A percentile compares a stretch with the other conserved stretches of the same genome.
phyloP scores from a whole-genome alignment of 2,113 vertebrate species.

The Istiophorus platypterus region DNA sequence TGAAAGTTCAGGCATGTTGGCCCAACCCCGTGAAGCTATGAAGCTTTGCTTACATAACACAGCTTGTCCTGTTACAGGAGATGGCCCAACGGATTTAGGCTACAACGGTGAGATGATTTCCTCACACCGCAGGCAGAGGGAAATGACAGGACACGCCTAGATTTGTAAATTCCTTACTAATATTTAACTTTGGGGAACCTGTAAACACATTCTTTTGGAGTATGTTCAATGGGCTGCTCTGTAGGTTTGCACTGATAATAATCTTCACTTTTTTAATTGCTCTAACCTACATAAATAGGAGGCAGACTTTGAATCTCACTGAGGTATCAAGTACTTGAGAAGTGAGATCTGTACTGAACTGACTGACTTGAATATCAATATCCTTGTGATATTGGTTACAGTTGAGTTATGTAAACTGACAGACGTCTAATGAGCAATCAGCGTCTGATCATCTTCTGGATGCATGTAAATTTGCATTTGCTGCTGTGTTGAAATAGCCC shows the following conservation, averaged over 20 bases:
- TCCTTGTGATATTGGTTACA: background rate
- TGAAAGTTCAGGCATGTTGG: constrained; percentile 50
- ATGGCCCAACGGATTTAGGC: background rate
- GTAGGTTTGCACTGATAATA: background rate
- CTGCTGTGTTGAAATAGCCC: background rate
- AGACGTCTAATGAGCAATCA: constrained; percentile 21
- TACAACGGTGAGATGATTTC: background rate
- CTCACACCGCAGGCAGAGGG: background rate
- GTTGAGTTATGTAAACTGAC: constrained; percentile 13
- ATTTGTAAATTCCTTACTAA: constrained; percentile 36
- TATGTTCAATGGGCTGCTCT: background rate
- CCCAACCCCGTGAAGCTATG: constrained; percentile 72
- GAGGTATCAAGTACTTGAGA: background rate
- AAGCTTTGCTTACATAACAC: constrained; percentile 63
- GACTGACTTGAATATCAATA: background rate
- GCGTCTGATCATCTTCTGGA: background rate
- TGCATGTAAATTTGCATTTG: background rate
- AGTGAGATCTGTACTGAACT: background rate
- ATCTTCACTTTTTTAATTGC: background rate
- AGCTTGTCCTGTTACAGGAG: constrained; percentile 24
- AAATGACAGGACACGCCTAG: background rate
- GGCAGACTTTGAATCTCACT: background rate
- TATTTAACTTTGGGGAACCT: constrained; percentile 39
- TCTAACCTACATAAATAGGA: background rate
- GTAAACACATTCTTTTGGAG: background rate